phyloP scores from a whole-genome alignment of 2,888 invertebrate species.

The Leucoma salicis region DNA sequence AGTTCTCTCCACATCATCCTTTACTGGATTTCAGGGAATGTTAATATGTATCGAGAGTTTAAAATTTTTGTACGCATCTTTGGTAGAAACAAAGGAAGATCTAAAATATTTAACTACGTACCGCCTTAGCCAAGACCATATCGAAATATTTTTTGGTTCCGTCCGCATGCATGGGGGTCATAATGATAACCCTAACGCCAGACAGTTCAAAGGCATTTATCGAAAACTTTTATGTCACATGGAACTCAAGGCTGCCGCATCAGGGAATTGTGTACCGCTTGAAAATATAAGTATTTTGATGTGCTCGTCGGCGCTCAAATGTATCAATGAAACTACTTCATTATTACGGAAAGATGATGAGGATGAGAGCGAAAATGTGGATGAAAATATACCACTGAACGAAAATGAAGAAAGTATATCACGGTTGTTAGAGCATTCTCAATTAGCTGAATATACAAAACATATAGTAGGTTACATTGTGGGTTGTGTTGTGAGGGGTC shows the following conservation, averaged over 20 bases:
- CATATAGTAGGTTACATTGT: slow-evolving; percentile 5
- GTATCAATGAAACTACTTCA: neutral
- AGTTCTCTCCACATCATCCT: slow-evolving; percentile 11
- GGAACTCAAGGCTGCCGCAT: slow-evolving; percentile 12
- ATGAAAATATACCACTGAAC: slow-evolving; percentile 1
- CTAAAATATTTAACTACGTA: slow-evolving; percentile 11
- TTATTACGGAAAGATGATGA: slow-evolving; percentile 2
- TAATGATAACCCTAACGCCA: slow-evolving; percentile 19
- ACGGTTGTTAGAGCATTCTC: slow-evolving; percentile 2
- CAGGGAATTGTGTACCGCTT: slow-evolving; percentile 19
- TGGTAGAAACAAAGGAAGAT: slow-evolving; percentile 4
- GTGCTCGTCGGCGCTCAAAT: slow-evolving; percentile 16
- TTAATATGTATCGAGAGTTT: slow-evolving; percentile 13
- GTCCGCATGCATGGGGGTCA: slow-evolving; percentile 19
- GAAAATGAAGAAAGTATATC: slow-evolving; percentile 4
- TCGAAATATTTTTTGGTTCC: slow-evolving; percentile 14
- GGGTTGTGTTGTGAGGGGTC: slow-evolving; percentile 8
- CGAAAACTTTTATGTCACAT: slow-evolving; percentile 17
- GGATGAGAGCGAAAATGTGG: slow-evolving; percentile 8
- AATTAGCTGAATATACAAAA: slow-evolving; percentile 2
- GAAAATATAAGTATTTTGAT: slow-evolving; percentile 18
- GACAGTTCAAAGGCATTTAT: slow-evolving; percentile 17
- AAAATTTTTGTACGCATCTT: slow-evolving; percentile 7
- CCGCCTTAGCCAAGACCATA: slow-evolving; percentile 18
- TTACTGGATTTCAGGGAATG: slow-evolving; percentile 12